These are phyloP conservation scores for Ivindomyrus marchei DNA, from an alignment of 2,113 vertebrate genomes.

Conservation along the genomic window DNA sequence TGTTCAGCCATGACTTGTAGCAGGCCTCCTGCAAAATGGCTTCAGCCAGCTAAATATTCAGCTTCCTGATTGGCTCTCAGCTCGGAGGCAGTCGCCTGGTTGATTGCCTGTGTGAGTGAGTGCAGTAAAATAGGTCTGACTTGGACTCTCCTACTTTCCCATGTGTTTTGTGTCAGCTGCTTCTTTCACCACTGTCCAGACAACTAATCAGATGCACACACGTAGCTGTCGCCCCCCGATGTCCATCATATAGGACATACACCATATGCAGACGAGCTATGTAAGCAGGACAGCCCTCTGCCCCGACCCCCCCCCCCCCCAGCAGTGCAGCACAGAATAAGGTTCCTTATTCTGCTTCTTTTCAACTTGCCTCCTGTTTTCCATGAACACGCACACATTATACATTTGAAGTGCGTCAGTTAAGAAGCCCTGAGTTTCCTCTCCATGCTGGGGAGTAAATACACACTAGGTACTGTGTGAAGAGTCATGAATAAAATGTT, in stretches of 20 bases:
- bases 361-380: background rate
- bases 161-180: background rate
- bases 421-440: background rate
- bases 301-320: background rate
- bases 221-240: background rate
- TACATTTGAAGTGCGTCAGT: background rate
- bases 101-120: background rate
- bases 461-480: background rate
- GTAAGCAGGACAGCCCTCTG: background rate
- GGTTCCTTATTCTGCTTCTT: background rate
- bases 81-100: background rate
- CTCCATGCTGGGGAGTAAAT: background rate
- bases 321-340: background rate
- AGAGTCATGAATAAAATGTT: background rate
- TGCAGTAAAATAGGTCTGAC: background rate
- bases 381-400: background rate
- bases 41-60: background rate
- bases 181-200: background rate
- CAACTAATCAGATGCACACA: background rate
- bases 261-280: background rate
- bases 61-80: background rate
- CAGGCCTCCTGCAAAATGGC: background rate
- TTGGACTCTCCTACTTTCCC: background rate
- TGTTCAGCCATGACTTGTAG: background rate
- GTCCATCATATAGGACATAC: background rate